phyloP scores from a whole-genome alignment of 2,888 invertebrate species.

The Minunthozetes semirufus region DNA sequence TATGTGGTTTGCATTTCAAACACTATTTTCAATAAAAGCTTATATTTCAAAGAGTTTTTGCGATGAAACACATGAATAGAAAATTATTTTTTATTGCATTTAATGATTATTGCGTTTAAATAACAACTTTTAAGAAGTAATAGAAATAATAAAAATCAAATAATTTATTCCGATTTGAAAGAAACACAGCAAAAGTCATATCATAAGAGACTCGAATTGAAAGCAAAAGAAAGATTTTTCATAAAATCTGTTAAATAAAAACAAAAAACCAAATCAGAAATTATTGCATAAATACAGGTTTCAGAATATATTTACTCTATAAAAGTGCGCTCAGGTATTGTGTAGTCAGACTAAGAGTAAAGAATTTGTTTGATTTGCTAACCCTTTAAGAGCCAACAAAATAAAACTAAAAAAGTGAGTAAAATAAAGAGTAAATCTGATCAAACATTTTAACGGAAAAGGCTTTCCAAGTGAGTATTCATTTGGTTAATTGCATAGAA shows the following conservation, averaged over 20 bases:
- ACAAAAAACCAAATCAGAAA: neutral
- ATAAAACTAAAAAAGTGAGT: too few relatives aligned
- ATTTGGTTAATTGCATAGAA: slow-evolving; percentile 14
- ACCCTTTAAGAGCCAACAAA: too few relatives aligned
- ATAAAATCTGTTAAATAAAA: neutral
- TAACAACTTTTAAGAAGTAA: slow-evolving; percentile 19
- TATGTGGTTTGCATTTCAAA: neutral
- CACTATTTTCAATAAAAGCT: neutral
- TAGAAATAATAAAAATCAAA: slow-evolving; percentile 17
- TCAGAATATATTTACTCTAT: neutral
- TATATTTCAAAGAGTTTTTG: neutral
- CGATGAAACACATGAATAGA: neutral
- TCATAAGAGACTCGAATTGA: neutral
- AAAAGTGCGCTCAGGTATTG: neutral
- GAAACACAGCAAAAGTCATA: neutral
- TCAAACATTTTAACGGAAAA: neutral
- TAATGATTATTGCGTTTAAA: slow-evolving; percentile 23
- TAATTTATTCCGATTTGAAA: neutral
- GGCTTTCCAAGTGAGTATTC: neutral
- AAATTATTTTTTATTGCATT: slow-evolving; percentile 2
- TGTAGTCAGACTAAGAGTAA: too few relatives aligned
- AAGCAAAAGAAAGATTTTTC: neutral
- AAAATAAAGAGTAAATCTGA: neutral
- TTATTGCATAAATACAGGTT: slow-evolving; percentile 10
- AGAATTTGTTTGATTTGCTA: too few relatives aligned